Percentiles rank a stretch among this genome's conserved stretches.
These are phyloP conservation scores for Keiferia lycopersicella DNA, from an alignment of 2,888 invertebrate species.

Conservation along the genomic window DNA sequence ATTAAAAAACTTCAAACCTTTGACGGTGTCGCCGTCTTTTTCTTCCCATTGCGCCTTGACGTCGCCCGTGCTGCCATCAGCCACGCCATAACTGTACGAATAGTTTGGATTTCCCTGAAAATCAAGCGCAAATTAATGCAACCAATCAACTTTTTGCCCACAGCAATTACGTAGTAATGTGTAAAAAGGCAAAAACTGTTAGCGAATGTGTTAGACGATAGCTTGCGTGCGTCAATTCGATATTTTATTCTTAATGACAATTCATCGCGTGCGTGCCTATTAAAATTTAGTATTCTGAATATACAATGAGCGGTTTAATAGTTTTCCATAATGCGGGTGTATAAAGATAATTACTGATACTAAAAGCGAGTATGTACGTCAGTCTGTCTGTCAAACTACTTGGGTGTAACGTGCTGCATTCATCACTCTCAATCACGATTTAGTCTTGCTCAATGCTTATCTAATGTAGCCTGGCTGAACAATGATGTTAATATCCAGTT, in stretches of 20 bases:
- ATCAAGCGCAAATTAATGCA: slow-evolving; percentile 40
- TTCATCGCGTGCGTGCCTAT: slow-evolving; percentile 63
- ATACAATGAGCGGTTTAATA: slow-evolving; percentile 60
- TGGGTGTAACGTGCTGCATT: slow-evolving; percentile 49
- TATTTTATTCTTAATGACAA: slow-evolving; percentile 67
- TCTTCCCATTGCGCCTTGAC: slow-evolving; percentile 83
- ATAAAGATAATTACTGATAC: slow-evolving; percentile 50
- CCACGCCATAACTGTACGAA: slow-evolving; percentile 83
- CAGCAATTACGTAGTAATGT: slow-evolving; percentile 49
- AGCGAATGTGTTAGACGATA: slow-evolving; percentile 63
- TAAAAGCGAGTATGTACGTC: slow-evolving; percentile 52
- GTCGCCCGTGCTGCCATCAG: slow-evolving; percentile 82
- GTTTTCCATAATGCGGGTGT: slow-evolving; percentile 65
- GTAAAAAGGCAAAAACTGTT: slow-evolving; percentile 37
- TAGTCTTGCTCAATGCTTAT: slow-evolving; percentile 37
- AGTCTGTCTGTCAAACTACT: slow-evolving; percentile 50
- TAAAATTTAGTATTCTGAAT: slow-evolving; percentile 70
- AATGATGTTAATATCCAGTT: slow-evolving; percentile 8
- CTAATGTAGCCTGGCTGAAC: slow-evolving; percentile 1
- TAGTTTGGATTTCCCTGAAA: slow-evolving; percentile 81
- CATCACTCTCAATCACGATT: slow-evolving; percentile 51
- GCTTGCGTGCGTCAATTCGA: slow-evolving; percentile 67
- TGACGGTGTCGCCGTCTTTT: slow-evolving; percentile 82
- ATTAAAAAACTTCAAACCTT: slow-evolving; percentile 54
- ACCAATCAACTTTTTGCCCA: slow-evolving; percentile 44